Evolutionary conservation across 2,113 vertebrate genomes (phyloP), one percentile per base, ranked within the genome.

Genomic region (Peucedramus taeniatus): DNA sequence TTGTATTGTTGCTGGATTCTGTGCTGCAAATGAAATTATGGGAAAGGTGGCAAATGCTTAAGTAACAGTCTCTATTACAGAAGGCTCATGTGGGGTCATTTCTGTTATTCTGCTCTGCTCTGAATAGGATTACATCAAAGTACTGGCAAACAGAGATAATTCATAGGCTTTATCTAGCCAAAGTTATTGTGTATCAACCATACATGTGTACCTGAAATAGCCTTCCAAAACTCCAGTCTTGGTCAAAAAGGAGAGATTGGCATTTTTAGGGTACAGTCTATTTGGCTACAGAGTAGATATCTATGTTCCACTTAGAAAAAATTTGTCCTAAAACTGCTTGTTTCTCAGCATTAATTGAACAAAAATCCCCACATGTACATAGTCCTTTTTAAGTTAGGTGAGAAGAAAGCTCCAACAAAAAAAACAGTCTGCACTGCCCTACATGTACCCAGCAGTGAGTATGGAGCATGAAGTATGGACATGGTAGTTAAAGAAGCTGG

Each of bases 81-180:
- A 54, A 59, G 19, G 26, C 15, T 70, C 0, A 0, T 44, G 20
- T 54, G 28, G 15, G 20, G 9, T 40, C 13, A 33, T 27, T 65
- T 49, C 15, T 75, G 19, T 75, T 78, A 28, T 33, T 65, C 56
- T 81, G 7, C 22, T 75, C 17, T 59, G 11, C 60, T 84, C 35
- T 87, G 2, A 22, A 50, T 19, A 75, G 35, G 9, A 40, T 80
- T 86, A 26, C 5, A 37, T 57, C 14, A 45, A 50, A 31, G 27
- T 33, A 19, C 15, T 53, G 40, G 3, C 15, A 50, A 59, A 54
- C 6, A 65, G 54, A 45, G 18, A 20, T 76, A 44, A 76, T 31
- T 85, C 20, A 53, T 7, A 31, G 35, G 10, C 9, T 74, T 83
- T 70, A 19, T 69, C 28, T 74, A 45, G 42, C 8, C 19, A 37